phyloP scores from a whole-genome alignment of 1,140 invertebrate species.

The Cardiocondyla obscurior region DNA sequence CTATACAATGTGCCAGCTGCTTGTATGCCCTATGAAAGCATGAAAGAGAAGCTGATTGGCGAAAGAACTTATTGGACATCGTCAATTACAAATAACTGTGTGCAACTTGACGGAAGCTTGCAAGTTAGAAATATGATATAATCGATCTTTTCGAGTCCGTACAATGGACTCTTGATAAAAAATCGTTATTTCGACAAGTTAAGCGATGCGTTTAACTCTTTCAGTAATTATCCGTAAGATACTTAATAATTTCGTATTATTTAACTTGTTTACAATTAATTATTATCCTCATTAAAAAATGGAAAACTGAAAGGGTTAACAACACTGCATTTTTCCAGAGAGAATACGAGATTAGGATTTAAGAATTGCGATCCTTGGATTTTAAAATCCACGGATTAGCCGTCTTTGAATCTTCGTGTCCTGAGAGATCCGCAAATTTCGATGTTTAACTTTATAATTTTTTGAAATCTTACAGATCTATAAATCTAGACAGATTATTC shows the following conservation, averaged over 20 bases:
- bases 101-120: constrained; percentile 21
- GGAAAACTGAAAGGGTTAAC: constrained; percentile 10
- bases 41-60: constrained; percentile 71
- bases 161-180: background rate
- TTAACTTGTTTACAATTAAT: constrained; percentile 9
- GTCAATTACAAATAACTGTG: constrained; percentile 25
- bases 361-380: background rate
- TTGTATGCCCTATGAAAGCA: constrained; percentile 80
- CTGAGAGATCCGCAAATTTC: constrained; percentile 21
- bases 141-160: constrained; percentile 9
- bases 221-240: background rate
- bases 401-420: background rate
- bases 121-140: constrained; percentile 21
- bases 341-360: constrained; percentile 1
- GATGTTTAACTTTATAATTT: background rate
- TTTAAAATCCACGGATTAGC: constrained; percentile 9
- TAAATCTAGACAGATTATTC: constrained; percentile 7
- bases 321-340: constrained; percentile 23
- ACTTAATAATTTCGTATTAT: background rate
- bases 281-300: background rate
- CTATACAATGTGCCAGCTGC: constrained; percentile 80
- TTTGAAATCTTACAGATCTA: constrained; percentile 14
- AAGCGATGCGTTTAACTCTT: constrained; percentile 8
- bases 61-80: constrained; percentile 53
- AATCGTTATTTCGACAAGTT: background rate